phyloP scores from a whole-genome alignment of 1,140 invertebrate species.

The Heliconius himera region DNA sequence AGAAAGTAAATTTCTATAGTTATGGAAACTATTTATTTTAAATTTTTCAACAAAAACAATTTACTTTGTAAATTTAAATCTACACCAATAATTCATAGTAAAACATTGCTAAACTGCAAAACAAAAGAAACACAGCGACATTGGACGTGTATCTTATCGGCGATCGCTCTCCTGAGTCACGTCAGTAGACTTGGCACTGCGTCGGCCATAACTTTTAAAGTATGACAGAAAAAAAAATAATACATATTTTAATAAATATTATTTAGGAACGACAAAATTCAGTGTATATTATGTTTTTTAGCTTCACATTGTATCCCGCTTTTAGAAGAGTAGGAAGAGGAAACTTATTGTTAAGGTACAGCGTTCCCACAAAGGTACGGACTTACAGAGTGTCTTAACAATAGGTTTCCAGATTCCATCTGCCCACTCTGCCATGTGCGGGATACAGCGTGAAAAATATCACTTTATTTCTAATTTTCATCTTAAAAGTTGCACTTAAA shows the following conservation, averaged over 20 bases:
- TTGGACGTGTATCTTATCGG: slow-evolving; percentile 10
- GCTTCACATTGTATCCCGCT: too few species aligned
- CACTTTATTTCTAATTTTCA: too few species aligned
- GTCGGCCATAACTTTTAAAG: slow-evolving; percentile 4
- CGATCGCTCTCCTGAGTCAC: slow-evolving; percentile 4
- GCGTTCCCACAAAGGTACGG: too few species aligned
- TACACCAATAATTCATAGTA: slow-evolving; percentile 10
- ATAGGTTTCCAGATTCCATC: too few species aligned
- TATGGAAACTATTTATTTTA: background rate
- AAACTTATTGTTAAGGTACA: too few species aligned
- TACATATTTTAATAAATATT: background rate
- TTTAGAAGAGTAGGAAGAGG: too few species aligned
- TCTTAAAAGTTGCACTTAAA: too few species aligned
- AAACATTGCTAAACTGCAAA: slow-evolving; percentile 11
- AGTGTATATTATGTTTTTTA: too few species aligned
- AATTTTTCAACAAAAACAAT: background rate
- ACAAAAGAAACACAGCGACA: slow-evolving; percentile 10
- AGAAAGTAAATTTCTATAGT: background rate
- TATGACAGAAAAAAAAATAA: background rate
- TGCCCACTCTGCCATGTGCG: too few species aligned
- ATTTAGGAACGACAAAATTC: too few species aligned
- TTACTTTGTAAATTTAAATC: background rate
- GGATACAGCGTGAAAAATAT: too few species aligned
- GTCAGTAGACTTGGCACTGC: background rate
- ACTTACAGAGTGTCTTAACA: too few species aligned